Conservation (phyloP, 2,888 invertebrate genomes). For the Eupithecia exiguata region DNA sequence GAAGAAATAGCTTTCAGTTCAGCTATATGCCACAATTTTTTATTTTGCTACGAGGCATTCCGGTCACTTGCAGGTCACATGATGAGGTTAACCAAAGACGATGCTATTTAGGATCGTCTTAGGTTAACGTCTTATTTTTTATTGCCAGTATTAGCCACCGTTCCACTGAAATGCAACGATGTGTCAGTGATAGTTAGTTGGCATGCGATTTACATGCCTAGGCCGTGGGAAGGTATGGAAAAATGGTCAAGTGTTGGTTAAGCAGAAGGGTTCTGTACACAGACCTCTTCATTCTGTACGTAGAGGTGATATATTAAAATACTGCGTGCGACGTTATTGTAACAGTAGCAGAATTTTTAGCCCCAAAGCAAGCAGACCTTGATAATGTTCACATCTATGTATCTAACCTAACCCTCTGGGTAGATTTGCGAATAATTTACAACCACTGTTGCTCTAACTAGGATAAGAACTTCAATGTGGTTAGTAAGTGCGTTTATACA, state of each 20-base stretch:
- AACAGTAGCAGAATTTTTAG: too few species aligned
- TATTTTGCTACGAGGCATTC: background rate
- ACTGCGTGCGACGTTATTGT: too few species aligned
- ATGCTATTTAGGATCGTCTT: background rate
- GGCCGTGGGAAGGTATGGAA: conserved; percentile 41
- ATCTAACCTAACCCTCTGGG: too few species aligned
- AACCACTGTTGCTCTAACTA: too few species aligned
- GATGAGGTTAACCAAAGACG: background rate
- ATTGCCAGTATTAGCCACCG: background rate
- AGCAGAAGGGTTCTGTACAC: conserved; percentile 26
- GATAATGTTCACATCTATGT: too few species aligned
- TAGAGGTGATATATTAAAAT: too few species aligned
- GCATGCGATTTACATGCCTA: conserved; percentile 40
- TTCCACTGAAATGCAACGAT: background rate
- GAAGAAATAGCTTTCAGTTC: background rate
- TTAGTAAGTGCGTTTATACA: too few species aligned
- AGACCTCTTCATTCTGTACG: background rate
- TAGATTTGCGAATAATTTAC: too few species aligned
- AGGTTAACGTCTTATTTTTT: too few species aligned
- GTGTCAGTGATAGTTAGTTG: background rate
- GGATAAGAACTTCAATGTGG: too few species aligned
- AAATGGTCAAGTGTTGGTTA: conserved; percentile 28
- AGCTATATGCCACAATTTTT: background rate
- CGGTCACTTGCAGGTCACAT: background rate
- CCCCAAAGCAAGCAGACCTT: too few species aligned